These are phyloP conservation scores for Pristionchus exspectatus DNA, from an alignment of 2,888 invertebrate species.

Conservation along the genomic window DNA sequence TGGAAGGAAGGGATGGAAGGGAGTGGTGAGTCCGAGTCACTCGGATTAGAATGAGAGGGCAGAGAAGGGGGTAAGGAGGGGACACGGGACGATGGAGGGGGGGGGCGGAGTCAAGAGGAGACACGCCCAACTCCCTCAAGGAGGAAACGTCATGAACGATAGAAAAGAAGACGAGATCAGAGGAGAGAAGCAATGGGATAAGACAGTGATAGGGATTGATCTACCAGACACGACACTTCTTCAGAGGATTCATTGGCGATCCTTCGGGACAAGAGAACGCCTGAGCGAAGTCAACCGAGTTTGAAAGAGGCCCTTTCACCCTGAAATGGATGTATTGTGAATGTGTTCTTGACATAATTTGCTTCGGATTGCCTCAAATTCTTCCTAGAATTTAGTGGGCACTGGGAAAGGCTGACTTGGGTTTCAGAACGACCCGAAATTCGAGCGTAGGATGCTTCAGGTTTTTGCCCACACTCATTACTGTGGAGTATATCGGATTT, in stretches of 20 bases:
- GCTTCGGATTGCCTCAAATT: background rate
- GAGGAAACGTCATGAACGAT: conserved; percentile 21
- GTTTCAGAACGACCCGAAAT: conserved; percentile 27
- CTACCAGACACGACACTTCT: conserved; percentile 78
- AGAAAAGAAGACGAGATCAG: background rate
- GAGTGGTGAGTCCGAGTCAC: conserved; percentile 13
- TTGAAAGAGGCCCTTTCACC: conserved; percentile 93
- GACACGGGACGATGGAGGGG: background rate
- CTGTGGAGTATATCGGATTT: background rate
- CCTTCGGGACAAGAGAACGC: conserved; percentile 91
- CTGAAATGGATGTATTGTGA: conserved; percentile 79
- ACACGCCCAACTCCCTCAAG: background rate
- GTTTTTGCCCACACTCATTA: conserved; percentile 28
- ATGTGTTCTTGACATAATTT: background rate
- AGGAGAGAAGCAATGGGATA: background rate
- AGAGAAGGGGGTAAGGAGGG: background rate
- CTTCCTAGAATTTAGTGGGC: background rate
- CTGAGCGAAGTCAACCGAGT: conserved; percentile 90
- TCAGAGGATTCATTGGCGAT: conserved; percentile 91
- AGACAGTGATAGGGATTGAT: background rate
- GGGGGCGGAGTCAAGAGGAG: conserved; percentile 12
- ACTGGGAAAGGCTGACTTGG: background rate
- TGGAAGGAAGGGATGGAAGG: background rate
- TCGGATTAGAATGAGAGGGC: conserved; percentile 28
- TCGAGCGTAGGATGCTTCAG: background rate